These are phyloP conservation scores for Acropora tenuis DNA, from an alignment of 64 coral and sea anemone species.

Conservation along the genomic window DNA sequence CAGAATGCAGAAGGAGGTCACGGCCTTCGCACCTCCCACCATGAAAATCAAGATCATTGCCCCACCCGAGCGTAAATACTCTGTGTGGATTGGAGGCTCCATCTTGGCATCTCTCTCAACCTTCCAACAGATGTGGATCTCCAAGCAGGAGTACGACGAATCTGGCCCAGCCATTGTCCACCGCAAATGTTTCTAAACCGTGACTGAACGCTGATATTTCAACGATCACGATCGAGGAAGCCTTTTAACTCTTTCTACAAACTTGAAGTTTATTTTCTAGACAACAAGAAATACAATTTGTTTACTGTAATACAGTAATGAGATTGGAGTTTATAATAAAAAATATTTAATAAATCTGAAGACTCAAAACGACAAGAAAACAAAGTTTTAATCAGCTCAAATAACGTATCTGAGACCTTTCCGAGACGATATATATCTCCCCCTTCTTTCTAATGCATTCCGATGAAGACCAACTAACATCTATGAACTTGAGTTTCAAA, in stretches of 20 bases:
- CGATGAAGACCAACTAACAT: no score
- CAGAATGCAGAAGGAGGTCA: slow-evolving; percentile 69
- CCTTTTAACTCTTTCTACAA: neutral
- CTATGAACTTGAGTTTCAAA: no score
- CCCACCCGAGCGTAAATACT: slow-evolving; percentile 54
- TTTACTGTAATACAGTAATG: slow-evolving; percentile 16
- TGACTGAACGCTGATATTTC: neutral
- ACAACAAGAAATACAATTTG: neutral
- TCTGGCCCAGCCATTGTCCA: slow-evolving; percentile 71
- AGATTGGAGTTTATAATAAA: neutral
- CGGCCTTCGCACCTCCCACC: slow-evolving; percentile 45
- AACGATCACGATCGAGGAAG: neutral
- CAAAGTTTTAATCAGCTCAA: no score
- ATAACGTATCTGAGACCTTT: no score
- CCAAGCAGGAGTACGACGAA: slow-evolving; percentile 79
- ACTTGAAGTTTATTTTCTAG: slow-evolving; percentile 11
- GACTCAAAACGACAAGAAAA: no score
- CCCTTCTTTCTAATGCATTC: no score
- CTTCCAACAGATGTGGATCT: slow-evolving; percentile 85
- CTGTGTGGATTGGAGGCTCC: slow-evolving; percentile 69
- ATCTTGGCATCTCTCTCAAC: slow-evolving; percentile 76
- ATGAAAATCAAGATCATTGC: slow-evolving; percentile 72
- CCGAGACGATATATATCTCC: no score
- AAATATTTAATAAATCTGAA: neutral
- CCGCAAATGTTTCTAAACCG: slow-evolving; percentile 65